phyloP scores from a whole-genome alignment of 2,797 vertebrate genomes.

The Pangasius djambal region DNA sequence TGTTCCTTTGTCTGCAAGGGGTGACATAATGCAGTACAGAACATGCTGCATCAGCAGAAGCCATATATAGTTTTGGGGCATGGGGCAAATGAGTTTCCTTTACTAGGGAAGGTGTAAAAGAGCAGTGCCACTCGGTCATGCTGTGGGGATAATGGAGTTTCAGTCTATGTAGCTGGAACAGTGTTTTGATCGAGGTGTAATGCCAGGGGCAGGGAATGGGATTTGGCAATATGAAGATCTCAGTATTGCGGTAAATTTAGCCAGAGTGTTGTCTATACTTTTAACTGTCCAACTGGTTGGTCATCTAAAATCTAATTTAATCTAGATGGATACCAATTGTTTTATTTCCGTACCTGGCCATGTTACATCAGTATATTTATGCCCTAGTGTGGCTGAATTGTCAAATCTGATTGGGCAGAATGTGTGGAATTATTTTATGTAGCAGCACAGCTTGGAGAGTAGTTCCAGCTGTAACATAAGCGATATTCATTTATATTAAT shows the following conservation, averaged over 20 bases:
- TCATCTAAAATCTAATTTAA: background rate
- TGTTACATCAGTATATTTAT: too few relatives aligned
- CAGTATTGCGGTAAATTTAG: background rate
- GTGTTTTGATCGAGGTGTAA: background rate
- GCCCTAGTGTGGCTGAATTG: background rate
- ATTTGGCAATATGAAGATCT: background rate
- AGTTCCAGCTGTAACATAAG: background rate
- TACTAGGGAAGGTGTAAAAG: background rate
- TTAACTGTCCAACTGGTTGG: background rate
- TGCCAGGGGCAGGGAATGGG: background rate
- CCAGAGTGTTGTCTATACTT: background rate
- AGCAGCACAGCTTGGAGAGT: background rate
- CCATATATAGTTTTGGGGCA: conserved; percentile 13
- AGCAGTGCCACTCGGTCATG: background rate
- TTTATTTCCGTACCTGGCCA: background rate
- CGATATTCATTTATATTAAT: background rate
- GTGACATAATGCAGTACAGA: conserved; percentile 7
- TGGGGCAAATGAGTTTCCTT: background rate
- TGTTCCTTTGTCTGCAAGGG: background rate
- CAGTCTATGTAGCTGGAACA: background rate
- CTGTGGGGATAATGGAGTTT: background rate
- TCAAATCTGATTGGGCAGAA: background rate
- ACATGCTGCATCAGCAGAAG: conserved; percentile 32
- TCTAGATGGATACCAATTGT: background rate
- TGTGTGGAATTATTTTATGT: background rate